Evolutionary conservation across 2,888 invertebrate genomes (phyloP).

Genomic region (Dinocampus coccinellae): DNA sequence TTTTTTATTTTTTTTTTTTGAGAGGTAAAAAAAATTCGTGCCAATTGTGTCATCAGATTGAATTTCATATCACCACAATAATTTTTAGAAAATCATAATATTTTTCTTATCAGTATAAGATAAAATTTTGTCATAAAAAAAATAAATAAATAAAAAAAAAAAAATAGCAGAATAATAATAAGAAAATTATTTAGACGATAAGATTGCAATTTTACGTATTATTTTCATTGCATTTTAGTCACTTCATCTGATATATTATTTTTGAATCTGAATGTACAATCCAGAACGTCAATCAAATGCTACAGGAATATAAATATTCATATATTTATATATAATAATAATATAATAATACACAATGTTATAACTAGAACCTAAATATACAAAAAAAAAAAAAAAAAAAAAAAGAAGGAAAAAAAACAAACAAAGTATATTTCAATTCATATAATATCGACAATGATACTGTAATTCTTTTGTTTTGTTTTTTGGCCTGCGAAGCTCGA

Average conservation of each 20-base stretch:
- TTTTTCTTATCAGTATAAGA: background rate
- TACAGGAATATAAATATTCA: conserved; percentile 63
- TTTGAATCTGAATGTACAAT: conserved; percentile 67
- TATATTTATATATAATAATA: conserved; percentile 16
- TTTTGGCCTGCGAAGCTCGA: conserved; percentile 62
- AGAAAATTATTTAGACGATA: too few species aligned
- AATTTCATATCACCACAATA: background rate
- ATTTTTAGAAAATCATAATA: background rate
- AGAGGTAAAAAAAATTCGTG: background rate
- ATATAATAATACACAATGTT: conserved; percentile 55
- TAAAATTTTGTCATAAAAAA: background rate
- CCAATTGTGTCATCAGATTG: background rate
- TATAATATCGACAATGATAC: conserved; percentile 46
- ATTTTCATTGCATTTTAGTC: background rate
- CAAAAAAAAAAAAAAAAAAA: conserved; percentile 54
- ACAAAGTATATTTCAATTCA: conserved; percentile 66
- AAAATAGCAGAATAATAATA: too few species aligned
- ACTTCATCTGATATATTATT: background rate
- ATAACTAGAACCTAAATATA: conserved; percentile 72
- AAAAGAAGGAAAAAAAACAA: conserved; percentile 54
- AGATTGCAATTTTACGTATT: too few species aligned
- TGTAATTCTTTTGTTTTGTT: conserved; percentile 50
- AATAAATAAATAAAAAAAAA: background rate
- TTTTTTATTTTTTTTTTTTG: background rate
- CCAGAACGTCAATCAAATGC: conserved; percentile 65